phyloP scores from a whole-genome alignment of 2,888 invertebrate species.

The Neuroscelio doddi region DNA sequence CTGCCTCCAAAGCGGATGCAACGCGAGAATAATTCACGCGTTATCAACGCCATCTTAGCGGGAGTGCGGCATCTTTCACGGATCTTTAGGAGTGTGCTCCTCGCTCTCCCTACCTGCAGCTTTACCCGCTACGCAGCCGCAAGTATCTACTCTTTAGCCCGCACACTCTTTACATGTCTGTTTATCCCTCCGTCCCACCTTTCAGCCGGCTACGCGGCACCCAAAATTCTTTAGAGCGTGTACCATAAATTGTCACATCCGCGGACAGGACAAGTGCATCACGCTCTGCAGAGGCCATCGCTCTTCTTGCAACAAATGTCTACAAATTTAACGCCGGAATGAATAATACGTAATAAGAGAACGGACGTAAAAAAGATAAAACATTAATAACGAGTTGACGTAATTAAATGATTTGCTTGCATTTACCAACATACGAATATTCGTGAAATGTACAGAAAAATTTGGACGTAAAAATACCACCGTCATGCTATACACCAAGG shows the following conservation, averaged over 20 bases:
- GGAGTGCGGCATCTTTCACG: conserved; percentile 64
- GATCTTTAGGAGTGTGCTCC: conserved; percentile 46
- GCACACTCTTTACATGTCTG: conserved; percentile 37
- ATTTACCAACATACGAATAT: too few relatives aligned
- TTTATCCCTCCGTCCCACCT: conserved; percentile 16
- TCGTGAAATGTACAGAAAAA: too few relatives aligned
- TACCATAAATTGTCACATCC: conserved; percentile 33
- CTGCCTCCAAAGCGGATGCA: conserved; percentile 50
- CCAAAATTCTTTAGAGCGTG: conserved; percentile 38
- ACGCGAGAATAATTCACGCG: conserved; percentile 66
- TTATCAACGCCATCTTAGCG: conserved; percentile 69
- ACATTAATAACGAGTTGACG: too few relatives aligned
- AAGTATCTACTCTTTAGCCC: conserved; percentile 15
- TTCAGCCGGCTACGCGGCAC: conserved; percentile 16
- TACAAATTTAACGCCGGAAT: conserved; percentile 17
- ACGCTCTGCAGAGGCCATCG: conserved; percentile 1
- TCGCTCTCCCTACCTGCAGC: conserved; percentile 19
- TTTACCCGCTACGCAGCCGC: conserved; percentile 25
- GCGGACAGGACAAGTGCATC: conserved; percentile 25
- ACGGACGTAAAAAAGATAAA: too few relatives aligned
- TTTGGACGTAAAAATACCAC: too few relatives aligned
- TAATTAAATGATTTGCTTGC: too few relatives aligned
- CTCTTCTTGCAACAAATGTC: conserved; percentile 15
- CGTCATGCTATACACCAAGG: too few relatives aligned
- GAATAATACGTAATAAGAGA: too few relatives aligned